These are phyloP conservation scores for Omphaloscelis lunosa DNA, from an alignment of 2,888 invertebrate genomes.

Conservation along the genomic window DNA sequence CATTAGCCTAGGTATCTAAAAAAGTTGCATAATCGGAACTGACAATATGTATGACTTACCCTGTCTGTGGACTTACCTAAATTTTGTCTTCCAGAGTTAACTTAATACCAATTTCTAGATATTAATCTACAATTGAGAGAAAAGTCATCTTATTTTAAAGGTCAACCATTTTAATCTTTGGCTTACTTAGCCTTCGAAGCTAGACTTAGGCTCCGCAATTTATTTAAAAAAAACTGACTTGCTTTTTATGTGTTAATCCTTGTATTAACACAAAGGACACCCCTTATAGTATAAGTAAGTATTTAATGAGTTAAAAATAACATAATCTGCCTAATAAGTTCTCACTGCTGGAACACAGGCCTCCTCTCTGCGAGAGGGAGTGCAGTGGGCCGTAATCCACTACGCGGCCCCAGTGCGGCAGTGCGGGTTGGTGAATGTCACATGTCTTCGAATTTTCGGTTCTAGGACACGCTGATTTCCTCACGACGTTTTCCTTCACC, in stretches of 20 bases:
- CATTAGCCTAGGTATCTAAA: neutral
- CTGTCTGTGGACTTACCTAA: too few species aligned
- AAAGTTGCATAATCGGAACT: neutral
- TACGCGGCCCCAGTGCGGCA: too few species aligned
- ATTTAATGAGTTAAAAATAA: neutral
- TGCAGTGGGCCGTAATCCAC: too few species aligned
- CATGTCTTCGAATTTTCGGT: too few species aligned
- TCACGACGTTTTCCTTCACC: too few species aligned
- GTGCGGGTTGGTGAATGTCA: too few species aligned
- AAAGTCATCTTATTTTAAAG: neutral
- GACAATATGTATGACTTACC: neutral
- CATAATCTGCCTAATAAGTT: neutral
- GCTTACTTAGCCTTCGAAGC: neutral
- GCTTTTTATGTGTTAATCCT: neutral
- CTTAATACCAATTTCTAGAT: neutral
- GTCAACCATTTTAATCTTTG: neutral
- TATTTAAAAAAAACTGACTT: neutral
- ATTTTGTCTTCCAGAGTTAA: neutral
- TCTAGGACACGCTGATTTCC: too few species aligned
- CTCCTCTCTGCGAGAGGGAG: neutral
- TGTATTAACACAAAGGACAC: neutral
- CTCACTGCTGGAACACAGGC: neutral
- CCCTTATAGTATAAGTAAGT: neutral
- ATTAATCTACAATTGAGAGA: neutral
- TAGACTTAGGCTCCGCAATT: neutral